Evolutionary conservation across 1,140 invertebrate species (phyloP).

Genomic region (Prorops nasuta): DNA sequence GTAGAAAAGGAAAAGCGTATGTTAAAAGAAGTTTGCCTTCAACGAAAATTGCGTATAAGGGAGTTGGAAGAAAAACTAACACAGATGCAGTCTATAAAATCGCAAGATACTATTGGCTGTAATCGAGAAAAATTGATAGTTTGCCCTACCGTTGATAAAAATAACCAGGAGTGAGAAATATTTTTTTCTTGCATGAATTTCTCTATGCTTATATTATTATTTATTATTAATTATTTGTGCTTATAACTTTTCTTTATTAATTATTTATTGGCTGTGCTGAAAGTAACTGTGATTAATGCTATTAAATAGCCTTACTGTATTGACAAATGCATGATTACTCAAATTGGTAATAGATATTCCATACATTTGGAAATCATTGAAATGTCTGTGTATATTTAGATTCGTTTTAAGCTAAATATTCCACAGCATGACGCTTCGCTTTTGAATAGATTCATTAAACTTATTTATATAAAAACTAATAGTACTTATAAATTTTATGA

Average conservation of each 20-base stretch:
- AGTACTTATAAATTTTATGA: too few relatives aligned
- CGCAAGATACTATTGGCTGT: background rate
- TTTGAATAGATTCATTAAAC: too few relatives aligned
- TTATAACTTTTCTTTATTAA: background rate
- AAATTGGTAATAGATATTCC: too few relatives aligned
- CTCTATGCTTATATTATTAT: background rate
- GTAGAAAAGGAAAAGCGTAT: slow-evolving; percentile 34
- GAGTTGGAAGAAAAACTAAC: slow-evolving; percentile 26
- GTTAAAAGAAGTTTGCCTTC: slow-evolving; percentile 35
- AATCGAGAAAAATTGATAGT: background rate
- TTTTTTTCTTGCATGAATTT: background rate
- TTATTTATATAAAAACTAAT: too few relatives aligned
- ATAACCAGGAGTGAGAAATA: background rate
- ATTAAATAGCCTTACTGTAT: too few relatives aligned
- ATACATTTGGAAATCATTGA: too few relatives aligned
- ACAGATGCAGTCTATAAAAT: slow-evolving; percentile 25
- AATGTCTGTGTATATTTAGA: too few relatives aligned
- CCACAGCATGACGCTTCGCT: too few relatives aligned
- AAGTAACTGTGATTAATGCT: too few relatives aligned
- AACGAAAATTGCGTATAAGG: slow-evolving; percentile 25
- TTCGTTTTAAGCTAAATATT: too few relatives aligned
- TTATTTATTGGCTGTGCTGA: too few relatives aligned
- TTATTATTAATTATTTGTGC: background rate
- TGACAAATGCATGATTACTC: too few relatives aligned
- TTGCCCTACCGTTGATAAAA: background rate